Base-by-base conservation (phyloP, 2,113 vertebrate species). In the Stigmatopora nigra region DNA sequence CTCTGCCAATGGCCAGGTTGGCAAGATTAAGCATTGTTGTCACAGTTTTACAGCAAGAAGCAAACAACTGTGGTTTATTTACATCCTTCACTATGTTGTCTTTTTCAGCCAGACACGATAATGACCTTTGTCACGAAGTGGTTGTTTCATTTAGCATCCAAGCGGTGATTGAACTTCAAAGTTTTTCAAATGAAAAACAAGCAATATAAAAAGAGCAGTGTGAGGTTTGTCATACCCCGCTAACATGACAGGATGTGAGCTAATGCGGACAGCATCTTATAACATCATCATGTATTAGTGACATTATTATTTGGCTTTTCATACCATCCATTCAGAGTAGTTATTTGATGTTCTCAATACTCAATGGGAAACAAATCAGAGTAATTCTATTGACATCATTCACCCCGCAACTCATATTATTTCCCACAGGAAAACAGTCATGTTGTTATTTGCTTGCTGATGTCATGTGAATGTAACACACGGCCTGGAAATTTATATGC, bases 121-220 rank as follows among this genome's bases (percentile, higher is more conserved):
- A 67, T 13, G 61, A 66, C 52, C 65, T 66, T 56, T 49, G 61
- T 7, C 47, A 20, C 22, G 48, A 79, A 44, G 49, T 70, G 66
- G 49, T 47, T 65, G 55, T 53, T 69, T 7, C 67, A 65, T 84
- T 78, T 71, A 65, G 64, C 70, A 61, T 5, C 73, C 41, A 45
- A 49, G 61, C 67, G 71, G 66, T 68, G 69, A 73, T 73, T 72
- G 12, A 51, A 59, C 68, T 73, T 81, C 69, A 82, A 81, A 83
- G 81, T 57, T 2, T 15, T 68, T 78, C 78, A 71, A 78, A 77
- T 80, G 64, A 72, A 71, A 76, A 77, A 44, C 44, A 20, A 48
- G 61, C 51, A 49, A 38, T 59, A 66, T 35, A 72, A 81, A 76
- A 64, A 67, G 2, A 53, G 38, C 52, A 52, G 49, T 75, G 62